Conservation (phyloP, 1,140 invertebrate genomes). For the Grapholita molesta region DNA sequence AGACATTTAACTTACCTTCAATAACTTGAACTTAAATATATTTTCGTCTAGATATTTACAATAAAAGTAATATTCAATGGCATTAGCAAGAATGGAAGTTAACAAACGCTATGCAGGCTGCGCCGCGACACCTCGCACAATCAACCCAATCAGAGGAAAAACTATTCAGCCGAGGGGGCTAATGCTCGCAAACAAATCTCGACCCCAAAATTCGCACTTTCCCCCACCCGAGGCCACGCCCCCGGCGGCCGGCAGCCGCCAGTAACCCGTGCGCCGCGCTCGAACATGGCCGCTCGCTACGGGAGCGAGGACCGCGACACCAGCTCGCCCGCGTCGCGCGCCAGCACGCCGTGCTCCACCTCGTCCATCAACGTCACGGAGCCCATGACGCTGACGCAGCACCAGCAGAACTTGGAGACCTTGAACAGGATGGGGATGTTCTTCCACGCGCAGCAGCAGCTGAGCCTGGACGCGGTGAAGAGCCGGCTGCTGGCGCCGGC, state of each 20-base stretch:
- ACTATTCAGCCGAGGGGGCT: constrained; percentile 66
- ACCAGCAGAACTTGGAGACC: constrained; percentile 67
- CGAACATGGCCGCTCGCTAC: constrained; percentile 61
- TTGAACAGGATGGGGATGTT: constrained; percentile 72
- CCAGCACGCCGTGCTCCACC: constrained; percentile 61
- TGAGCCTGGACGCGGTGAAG: constrained; percentile 67
- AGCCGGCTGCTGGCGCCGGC: constrained; percentile 53
- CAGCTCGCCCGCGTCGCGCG: constrained; percentile 61
- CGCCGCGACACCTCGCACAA: constrained; percentile 54
- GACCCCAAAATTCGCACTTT: constrained; percentile 75
- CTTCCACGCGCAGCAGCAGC: constrained; percentile 68
- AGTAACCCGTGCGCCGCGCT: constrained; percentile 46
- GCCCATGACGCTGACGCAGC: constrained; percentile 48
- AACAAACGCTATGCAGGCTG: constrained; percentile 24
- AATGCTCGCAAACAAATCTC: constrained; percentile 75
- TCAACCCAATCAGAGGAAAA: constrained; percentile 72
- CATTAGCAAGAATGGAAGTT: constrained; percentile 25
- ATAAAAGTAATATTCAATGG: not conserved
- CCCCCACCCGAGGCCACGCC: constrained; percentile 50
- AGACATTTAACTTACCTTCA: not conserved
- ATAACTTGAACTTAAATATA: not conserved
- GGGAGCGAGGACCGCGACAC: constrained; percentile 62
- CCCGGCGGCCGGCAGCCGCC: constrained; percentile 26
- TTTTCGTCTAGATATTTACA: not conserved
- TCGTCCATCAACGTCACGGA: constrained; percentile 58